phyloP scores from a whole-genome alignment of 2,888 invertebrate genomes.

The Meta bourneti region DNA sequence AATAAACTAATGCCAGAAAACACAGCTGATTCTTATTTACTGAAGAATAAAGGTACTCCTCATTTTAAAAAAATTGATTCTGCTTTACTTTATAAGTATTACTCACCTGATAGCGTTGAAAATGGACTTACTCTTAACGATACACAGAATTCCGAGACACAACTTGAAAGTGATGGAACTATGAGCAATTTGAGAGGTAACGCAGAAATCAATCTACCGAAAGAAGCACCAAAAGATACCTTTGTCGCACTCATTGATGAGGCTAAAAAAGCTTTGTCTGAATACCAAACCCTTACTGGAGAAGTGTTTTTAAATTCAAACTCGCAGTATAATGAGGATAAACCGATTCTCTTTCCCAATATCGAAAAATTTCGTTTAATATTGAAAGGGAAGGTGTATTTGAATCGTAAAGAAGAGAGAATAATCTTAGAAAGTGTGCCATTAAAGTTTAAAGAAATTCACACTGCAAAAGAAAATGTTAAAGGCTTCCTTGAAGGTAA shows the following conservation, averaged over 20 bases:
- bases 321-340: not conserved
- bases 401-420: slow-evolving; percentile 25
- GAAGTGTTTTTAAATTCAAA: not conserved
- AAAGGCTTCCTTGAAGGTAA: slow-evolving; percentile 8
- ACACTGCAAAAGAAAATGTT: not conserved
- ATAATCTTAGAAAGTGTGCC: slow-evolving; percentile 1
- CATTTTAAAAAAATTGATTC: not conserved
- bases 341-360: not conserved
- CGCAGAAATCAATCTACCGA: not conserved
- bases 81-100: not conserved
- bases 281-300: slow-evolving; percentile 20
- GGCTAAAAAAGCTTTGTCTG: not conserved
- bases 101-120: not conserved
- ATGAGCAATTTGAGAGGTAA: not conserved
- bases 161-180: not conserved
- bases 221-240: not conserved
- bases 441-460: not conserved
- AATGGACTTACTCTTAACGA: not conserved
- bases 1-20: not conserved
- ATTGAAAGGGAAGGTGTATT: slow-evolving; percentile 26
- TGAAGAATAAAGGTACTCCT: not conserved
- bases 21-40: not conserved
- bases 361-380: slow-evolving; percentile 22
- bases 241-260: not conserved
- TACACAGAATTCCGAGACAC: not conserved